Percentiles rank a stretch among this genome's conserved stretches.
Conservation (phyloP, 2,888 invertebrate species). For the Eumacrocentrus americanus region DNA sequence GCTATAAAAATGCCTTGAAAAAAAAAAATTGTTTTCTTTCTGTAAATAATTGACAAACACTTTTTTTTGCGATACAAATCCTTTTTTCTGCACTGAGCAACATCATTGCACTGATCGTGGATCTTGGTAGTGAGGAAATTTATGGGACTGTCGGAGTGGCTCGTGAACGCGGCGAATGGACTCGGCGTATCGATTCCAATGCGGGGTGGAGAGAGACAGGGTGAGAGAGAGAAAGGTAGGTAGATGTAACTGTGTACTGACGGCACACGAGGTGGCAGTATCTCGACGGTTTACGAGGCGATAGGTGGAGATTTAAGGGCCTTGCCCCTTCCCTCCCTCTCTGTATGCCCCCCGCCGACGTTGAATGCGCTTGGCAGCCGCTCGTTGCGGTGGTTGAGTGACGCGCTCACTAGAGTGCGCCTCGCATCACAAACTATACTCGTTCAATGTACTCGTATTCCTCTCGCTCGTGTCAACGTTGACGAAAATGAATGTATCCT, state of each 20-base stretch:
- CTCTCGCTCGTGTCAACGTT: conserved; percentile 6
- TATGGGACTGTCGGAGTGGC: conserved; percentile 25
- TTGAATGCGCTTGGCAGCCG: conserved; percentile 1
- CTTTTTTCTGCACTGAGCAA: neutral
- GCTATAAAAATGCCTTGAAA: neutral
- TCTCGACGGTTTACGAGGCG: conserved; percentile 30
- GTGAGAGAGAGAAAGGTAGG: neutral
- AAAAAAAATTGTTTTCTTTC: no score
- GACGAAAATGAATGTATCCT: conserved; percentile 11
- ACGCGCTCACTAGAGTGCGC: conserved; percentile 16
- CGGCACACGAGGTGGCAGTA: conserved; percentile 21
- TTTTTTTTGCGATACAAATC: neutral
- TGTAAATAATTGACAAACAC: neutral
- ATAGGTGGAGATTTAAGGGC: conserved; percentile 31
- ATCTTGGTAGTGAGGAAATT: conserved; percentile 23
- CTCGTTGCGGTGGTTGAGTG: conserved; percentile 11
- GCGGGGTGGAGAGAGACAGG: neutral
- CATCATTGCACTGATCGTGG: neutral
- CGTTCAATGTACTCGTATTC: conserved; percentile 2
- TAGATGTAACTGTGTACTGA: conserved; percentile 7
- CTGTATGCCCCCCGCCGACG: neutral
- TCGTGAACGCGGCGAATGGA: conserved; percentile 30
- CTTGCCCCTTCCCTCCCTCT: neutral
- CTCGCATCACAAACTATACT: neutral
- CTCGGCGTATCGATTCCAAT: conserved; percentile 29